A percentile compares a stretch with the other conserved stretches of the same genome.
phyloP scores from a whole-genome alignment of 2,113 vertebrate species.

The Nibea albiflora region DNA sequence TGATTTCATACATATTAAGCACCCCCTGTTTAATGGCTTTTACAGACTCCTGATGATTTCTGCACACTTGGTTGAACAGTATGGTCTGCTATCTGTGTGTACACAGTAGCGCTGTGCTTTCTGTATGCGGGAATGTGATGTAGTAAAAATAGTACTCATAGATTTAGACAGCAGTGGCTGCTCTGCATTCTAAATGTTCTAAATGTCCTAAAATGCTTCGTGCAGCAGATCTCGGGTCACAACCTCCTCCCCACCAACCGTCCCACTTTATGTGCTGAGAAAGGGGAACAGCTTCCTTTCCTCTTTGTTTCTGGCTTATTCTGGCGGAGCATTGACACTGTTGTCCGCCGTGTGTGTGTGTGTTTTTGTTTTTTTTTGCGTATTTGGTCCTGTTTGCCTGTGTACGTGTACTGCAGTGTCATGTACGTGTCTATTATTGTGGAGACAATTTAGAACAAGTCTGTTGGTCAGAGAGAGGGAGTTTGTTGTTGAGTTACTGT shows the following conservation, averaged over 20 bases:
- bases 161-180: not conserved
- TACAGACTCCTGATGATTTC: not conserved
- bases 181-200: not conserved
- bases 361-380: too few relatives aligned
- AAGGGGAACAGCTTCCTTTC: not conserved
- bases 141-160: not conserved
- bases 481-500: slow-evolving; percentile 20
- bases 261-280: slow-evolving; percentile 50
- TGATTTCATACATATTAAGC: not conserved
- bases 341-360: not conserved
- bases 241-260: slow-evolving; percentile 11
- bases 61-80: not conserved
- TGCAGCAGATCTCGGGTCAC: slow-evolving; percentile 3
- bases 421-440: not conserved
- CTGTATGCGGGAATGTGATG: not conserved
- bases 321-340: not conserved
- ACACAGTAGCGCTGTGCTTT: not conserved
- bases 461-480: not conserved
- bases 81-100: not conserved
- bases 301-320: not conserved
- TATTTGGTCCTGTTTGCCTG: not conserved
- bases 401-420: not conserved
- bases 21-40: not conserved
- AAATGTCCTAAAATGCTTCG: slow-evolving; percentile 26
- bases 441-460: slow-evolving; percentile 1